These are phyloP conservation scores for Mizuhopecten yessoensis DNA, from an alignment of 1,140 invertebrate genomes.

Conservation along the genomic window DNA sequence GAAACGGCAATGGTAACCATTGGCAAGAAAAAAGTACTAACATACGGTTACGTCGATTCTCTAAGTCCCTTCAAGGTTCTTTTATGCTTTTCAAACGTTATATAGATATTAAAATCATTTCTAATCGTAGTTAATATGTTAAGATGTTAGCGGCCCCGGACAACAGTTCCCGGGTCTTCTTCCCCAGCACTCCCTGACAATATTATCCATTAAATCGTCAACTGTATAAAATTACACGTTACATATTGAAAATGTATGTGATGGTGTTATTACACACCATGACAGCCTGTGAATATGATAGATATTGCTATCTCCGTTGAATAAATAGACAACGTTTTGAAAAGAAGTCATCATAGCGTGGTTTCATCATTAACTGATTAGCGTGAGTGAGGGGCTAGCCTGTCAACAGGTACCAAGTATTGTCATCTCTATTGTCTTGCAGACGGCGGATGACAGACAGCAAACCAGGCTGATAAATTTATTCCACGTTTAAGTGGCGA, in stretches of 20 bases:
- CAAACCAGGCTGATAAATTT: background rate
- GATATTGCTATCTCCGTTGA: background rate
- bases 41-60: no score
- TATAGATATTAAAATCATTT: background rate
- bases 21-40: no score
- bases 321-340: background rate
- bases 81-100: no score
- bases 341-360: background rate
- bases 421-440: background rate
- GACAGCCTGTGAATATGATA: background rate
- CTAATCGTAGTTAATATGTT: background rate
- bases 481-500: conserved; percentile 32
- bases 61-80: no score
- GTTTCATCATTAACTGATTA: background rate
- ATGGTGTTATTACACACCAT: background rate
- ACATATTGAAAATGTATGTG: background rate
- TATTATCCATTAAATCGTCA: background rate
- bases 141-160: background rate
- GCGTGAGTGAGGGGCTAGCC: background rate
- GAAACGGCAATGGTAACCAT: no score
- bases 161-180: background rate
- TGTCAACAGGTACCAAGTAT: background rate
- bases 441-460: background rate
- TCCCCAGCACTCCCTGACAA: background rate
- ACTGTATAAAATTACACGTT: background rate